Evolutionary conservation across 2,888 invertebrate species (phyloP), one percentile per base, ranked within the genome.

Genomic region (Drosophila incognita): DNA sequence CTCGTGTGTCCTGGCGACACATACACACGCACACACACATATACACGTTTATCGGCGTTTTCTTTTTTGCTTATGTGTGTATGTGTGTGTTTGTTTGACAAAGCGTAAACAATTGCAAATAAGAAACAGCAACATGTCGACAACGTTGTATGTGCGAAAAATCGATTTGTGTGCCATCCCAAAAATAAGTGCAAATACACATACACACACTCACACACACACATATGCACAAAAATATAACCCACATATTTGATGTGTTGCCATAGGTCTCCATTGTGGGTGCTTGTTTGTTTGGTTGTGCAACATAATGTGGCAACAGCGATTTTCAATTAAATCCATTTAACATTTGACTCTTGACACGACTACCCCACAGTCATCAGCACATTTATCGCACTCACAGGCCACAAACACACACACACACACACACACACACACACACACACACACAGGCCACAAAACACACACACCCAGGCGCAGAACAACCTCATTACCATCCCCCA

Each of bases 31-130:
- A 58, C 38, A 48, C 60, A 69, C 46, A 52, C 6, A 53, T 21
- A 52, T 35, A 49, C 40, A 49, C 46, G 42, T n/a, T 52, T 49
- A 54, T 67, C 31, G 56, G 51, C 64, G 18, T 59, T 36, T 54
- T 52, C n/a, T n/a, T n/a, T 64, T 59, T 64, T 64, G 33, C 57
- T 54, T 72, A 21, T 67, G 53, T 59, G 15, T 64, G 52, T 69
- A 53, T 65, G 53, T 82, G 52, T 61, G 69, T 67, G 62, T 66
- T 75, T 82, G 73, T 78, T 79, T 89, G 79, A 71, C 86, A 87
- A 87, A 87, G 90, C 85, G 86, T 89, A 87, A 87, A 87, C 86
- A 87, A 87, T 87, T 87, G 85, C 86, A 85, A 86, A 87, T 81
- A 82, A 77, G 72, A 82, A 72, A 70, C 61, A 60, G 72, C 65